These are phyloP conservation scores for Synergus umbraculus DNA, from an alignment of 2,888 invertebrate genomes.

Conservation along the genomic window DNA sequence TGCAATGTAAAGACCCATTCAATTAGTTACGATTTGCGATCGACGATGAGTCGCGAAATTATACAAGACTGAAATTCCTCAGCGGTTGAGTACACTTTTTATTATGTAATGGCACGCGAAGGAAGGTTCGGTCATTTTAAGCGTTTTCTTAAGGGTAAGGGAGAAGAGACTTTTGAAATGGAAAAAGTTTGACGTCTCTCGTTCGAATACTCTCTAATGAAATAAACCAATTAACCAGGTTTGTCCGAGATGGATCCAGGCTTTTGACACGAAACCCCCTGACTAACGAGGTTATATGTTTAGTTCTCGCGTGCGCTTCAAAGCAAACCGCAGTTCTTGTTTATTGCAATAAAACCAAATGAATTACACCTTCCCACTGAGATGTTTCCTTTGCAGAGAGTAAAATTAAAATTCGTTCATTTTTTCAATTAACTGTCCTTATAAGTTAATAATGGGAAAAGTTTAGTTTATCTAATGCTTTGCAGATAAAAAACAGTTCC, in stretches of 20 bases:
- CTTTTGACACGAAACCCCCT: not conserved
- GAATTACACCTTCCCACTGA: not conserved
- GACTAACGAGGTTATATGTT: not conserved
- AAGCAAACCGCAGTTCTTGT: not conserved
- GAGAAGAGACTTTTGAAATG: not conserved
- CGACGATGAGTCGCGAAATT: conserved; percentile 52
- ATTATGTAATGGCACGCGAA: not conserved
- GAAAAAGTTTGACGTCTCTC: not conserved
- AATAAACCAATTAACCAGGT: not conserved
- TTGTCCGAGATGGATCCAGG: not conserved
- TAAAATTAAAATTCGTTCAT: not conserved
- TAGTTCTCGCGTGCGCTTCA: not conserved
- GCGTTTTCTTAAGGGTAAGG: too few species aligned
- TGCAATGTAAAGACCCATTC: conserved; percentile 58
- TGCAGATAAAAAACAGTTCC: not conserved
- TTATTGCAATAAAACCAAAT: not conserved
- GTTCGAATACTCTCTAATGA: not conserved
- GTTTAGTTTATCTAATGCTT: too few species aligned
- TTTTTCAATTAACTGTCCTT: not conserved
- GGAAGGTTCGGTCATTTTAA: not conserved
- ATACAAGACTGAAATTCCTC: not conserved
- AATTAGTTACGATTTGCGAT: conserved; percentile 49
- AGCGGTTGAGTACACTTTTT: not conserved
- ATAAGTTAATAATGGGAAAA: not conserved
- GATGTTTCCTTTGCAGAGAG: not conserved